phyloP scores from a whole-genome alignment of 2,113 vertebrate species.

The Microtus montanus region DNA sequence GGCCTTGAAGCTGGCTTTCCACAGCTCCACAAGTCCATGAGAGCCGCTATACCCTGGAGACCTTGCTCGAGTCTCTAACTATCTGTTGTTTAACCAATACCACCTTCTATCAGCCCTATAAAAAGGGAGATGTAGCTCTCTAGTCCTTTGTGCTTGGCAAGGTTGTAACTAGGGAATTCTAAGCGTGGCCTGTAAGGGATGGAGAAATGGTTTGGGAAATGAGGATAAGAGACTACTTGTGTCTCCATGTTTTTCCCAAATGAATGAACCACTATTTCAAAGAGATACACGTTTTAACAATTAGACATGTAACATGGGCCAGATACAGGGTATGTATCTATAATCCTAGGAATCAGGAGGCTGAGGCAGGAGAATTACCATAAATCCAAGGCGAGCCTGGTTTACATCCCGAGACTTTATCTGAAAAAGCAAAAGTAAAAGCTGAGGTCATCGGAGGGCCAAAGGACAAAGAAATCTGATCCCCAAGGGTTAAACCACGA shows the following conservation, averaged over 20 bases:
- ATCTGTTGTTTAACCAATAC: not conserved
- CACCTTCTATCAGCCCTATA: not conserved
- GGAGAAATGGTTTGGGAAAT: no score
- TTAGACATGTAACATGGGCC: not conserved
- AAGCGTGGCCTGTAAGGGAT: not conserved
- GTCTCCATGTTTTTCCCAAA: not conserved
- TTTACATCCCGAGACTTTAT: not conserved
- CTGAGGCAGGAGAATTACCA: not conserved
- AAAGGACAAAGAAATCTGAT: constrained; percentile 15
- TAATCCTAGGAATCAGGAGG: not conserved
- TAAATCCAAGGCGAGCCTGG: not conserved
- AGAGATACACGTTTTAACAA: constrained; percentile 4
- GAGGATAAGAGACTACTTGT: not conserved
- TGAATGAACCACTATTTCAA: not conserved
- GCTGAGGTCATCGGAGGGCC: not conserved
- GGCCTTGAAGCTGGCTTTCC: not conserved
- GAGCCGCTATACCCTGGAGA: not conserved
- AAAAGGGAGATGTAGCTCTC: not conserved
- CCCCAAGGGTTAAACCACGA: not conserved
- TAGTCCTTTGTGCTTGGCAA: not conserved
- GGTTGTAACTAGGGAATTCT: not conserved
- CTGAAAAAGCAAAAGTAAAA: not conserved
- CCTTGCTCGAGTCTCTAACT: not conserved
- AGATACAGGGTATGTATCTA: not conserved
- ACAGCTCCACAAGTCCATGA: not conserved